These are phyloP conservation scores for Drosophila kambysellisi DNA, from an alignment of 2,888 invertebrate species.

Conservation along the genomic window DNA sequence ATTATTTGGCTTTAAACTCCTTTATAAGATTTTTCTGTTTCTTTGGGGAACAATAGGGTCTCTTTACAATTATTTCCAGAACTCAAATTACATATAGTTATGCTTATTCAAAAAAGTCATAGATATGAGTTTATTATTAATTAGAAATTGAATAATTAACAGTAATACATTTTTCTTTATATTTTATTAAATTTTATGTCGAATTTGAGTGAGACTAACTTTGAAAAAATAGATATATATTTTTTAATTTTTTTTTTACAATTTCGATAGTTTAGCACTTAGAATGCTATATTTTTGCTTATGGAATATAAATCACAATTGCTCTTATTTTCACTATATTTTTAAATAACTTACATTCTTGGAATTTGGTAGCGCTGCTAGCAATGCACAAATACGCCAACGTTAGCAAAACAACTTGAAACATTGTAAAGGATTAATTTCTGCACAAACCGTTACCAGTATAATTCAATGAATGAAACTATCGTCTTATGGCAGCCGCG, in stretches of 20 bases:
- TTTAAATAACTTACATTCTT: constrained; percentile 59
- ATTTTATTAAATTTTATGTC: background rate
- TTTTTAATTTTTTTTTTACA: no score
- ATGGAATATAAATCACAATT: background rate
- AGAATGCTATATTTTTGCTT: background rate
- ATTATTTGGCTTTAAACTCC: background rate
- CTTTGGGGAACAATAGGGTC: background rate
- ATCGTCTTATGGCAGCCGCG: constrained; percentile 19
- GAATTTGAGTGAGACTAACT: background rate
- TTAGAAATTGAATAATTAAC: background rate
- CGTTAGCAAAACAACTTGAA: constrained; percentile 48
- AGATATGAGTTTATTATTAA: background rate
- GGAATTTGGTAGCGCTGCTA: constrained; percentile 45
- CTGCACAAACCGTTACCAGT: constrained; percentile 22
- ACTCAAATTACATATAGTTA: background rate
- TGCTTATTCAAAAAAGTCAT: background rate
- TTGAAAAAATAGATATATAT: no score
- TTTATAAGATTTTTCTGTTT: background rate
- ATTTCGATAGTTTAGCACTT: background rate
- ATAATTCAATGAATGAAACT: constrained; percentile 60
- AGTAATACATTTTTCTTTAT: background rate
- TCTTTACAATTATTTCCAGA: background rate
- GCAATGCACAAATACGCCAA: constrained; percentile 37
- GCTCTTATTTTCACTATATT: background rate
- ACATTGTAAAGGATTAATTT: constrained; percentile 39